Base-by-base conservation (phyloP, 2,888 invertebrate genomes). In the Plusia festucae region DNA sequence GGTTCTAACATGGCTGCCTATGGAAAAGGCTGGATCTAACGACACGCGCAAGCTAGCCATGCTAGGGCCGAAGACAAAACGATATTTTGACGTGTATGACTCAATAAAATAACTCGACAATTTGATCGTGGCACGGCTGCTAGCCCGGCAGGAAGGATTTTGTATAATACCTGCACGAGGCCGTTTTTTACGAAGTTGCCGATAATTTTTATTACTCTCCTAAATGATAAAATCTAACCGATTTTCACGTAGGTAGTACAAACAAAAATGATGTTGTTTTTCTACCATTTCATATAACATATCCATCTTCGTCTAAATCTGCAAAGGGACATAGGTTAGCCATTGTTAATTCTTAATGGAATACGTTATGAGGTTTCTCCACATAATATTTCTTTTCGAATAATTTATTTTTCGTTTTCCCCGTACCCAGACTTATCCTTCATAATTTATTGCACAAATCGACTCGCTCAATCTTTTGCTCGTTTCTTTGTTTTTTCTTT, bases 351-450 rank as follows among this genome's bases (percentile, higher is more conserved):
- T 58, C 40, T 58, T 66, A 78, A 77, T 81, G 51, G 61, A 74
- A 74, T 73, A 66, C 58, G 51, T 64, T 57, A 64, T 58, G 55
- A 58, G 58, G 24, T 51, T 62, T 2, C 60, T 65, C 51, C 61
- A 60, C 40, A 55, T 58, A 59, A 60, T 81, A 62, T 78, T 81
- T 78, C 75, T 64, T 65, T 32, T 9, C 54, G 75, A 81, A 73
- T 79, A 60, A 76, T 78, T 78, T 70, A 66, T 73, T 53, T 78
- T 72, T 74, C 66, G 61, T 58, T 74, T 68, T 53, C 58, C 62
- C 55, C 59, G 58, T 46, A 73, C 55, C 44, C 27, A 52, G 53
- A 52, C 60, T 60, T 61, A 70, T 70, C 32, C 58, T 53, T 49
- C 24, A 75, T 63, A 61, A 65, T 82, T 71, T 76, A 76, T 71